phyloP scores from a whole-genome alignment of 2,888 invertebrate genomes.

The Alentia gelatinosa region DNA sequence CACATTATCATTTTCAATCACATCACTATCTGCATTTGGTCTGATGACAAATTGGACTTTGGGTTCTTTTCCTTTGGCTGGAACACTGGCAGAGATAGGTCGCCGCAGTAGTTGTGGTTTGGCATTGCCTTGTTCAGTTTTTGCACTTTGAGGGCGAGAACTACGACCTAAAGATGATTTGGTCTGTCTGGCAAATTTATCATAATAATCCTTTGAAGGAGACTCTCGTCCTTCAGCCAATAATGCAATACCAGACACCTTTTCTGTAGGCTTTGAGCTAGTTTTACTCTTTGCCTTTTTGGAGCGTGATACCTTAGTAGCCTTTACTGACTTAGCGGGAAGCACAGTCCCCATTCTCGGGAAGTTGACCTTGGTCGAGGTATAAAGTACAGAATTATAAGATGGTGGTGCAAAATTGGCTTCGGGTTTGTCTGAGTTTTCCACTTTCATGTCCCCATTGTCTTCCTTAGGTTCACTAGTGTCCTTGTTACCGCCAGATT shows the following conservation, averaged over 20 bases:
- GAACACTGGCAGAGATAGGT: not conserved
- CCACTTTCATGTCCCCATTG: not conserved
- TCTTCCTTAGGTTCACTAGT: not conserved
- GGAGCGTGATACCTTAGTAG: not conserved
- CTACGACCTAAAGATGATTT: not conserved
- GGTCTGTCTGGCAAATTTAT: not conserved
- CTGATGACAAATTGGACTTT: not conserved
- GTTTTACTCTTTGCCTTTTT: not conserved
- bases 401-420: not conserved
- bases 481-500: not conserved
- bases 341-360: not conserved
- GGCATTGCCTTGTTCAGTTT: too few species aligned
- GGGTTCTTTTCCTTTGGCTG: not conserved
- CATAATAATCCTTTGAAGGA: slow-evolving; percentile 20
- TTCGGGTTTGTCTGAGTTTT: not conserved
- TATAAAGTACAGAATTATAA: slow-evolving; percentile 2
- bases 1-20: not conserved
- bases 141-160: not conserved
- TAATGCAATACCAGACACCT: not conserved
- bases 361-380: not conserved
- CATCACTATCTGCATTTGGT: not conserved
- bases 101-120: not conserved
- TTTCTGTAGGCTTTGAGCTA: not conserved
- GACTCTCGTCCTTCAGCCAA: not conserved
- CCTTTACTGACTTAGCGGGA: not conserved